Evolutionary conservation across 1,140 invertebrate species (phyloP), one percentile per base, ranked within the genome.

Genomic region (Megalonaias nervosa): DNA sequence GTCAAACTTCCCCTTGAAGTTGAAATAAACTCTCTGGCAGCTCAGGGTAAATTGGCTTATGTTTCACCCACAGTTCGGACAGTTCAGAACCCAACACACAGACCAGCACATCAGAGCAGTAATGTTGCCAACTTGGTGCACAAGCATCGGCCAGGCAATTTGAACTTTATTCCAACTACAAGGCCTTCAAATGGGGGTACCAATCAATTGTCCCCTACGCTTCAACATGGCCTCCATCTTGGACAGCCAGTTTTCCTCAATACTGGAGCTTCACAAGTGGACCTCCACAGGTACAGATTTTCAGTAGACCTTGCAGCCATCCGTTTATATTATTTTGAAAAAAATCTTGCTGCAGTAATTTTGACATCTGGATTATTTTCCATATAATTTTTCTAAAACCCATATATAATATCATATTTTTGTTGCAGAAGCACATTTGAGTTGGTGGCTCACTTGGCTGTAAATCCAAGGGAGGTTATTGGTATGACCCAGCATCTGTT

Each of bases 171-270:
- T 59, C 38, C 38, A 48, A 6, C 38, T 48, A 77, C 75, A 13
- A 66, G 79, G 23, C 83, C 79, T 57, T 57, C 79, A 62, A 67
- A 65, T 15, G 84, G 81, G 15, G 74, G 81, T 59, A 69, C 84
- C 66, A 86, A 83, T 64, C 89, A 90, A 72, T 75, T 88, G 56
- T 88, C 88, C 26, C 89, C 88, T 60, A 86, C 87, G 19, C 79
- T 76, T 61, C 87, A 85, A 71, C 84, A 86, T 21, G 81, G 86
- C 12, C 83, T 89, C 55, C 86, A 89, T 62, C 75, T 91, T 58
- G 87, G 87, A 14, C 90, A 91, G 75, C 89, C 88, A 60, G 84
- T 89, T 14, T 82, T 88, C 65, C 82, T 89, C 9, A 87, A 87
- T 80, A 73, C 86, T 31, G 83, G 75, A 62, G 38, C 38, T 48